Percentiles rank a stretch among this genome's conserved stretches.
Conservation (phyloP, 2,888 invertebrate species). For the Rhaphigaster nebulosa region DNA sequence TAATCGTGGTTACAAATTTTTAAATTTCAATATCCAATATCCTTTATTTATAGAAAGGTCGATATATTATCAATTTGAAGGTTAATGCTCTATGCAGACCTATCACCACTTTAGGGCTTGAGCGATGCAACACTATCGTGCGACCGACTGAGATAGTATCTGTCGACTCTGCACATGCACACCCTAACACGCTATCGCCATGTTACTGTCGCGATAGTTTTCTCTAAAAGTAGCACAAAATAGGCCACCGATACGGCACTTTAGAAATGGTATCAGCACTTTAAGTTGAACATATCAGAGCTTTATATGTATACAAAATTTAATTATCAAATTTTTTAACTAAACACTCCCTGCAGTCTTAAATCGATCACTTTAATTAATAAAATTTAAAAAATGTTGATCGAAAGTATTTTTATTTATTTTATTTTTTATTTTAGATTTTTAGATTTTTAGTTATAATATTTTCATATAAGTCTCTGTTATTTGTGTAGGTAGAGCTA, state of each 20-base stretch:
- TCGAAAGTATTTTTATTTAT: too few species aligned
- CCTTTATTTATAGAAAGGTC: neutral
- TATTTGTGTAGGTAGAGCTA: too few species aligned
- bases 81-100: neutral
- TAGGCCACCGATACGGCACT: neutral
- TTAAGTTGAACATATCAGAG: too few species aligned
- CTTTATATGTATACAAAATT: too few species aligned
- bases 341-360: too few species aligned
- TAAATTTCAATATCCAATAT: neutral
- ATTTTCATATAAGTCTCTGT: too few species aligned
- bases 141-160: neutral
- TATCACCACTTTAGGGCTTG: neutral
- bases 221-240: neutral
- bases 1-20: too few species aligned
- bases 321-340: too few species aligned
- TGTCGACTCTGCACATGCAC: neutral
- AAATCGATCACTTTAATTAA: too few species aligned
- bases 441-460: too few species aligned
- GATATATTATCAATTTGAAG: neutral
- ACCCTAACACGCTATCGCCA: neutral
- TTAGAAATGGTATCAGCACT: neutral
- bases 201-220: conserved; percentile 23
- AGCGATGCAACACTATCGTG: conserved; percentile 29
- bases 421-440: too few species aligned
- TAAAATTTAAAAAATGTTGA: too few species aligned